Evolutionary conservation across 2,888 invertebrate species (phyloP).

Genomic region (Exephanes ischioxanthus): DNA sequence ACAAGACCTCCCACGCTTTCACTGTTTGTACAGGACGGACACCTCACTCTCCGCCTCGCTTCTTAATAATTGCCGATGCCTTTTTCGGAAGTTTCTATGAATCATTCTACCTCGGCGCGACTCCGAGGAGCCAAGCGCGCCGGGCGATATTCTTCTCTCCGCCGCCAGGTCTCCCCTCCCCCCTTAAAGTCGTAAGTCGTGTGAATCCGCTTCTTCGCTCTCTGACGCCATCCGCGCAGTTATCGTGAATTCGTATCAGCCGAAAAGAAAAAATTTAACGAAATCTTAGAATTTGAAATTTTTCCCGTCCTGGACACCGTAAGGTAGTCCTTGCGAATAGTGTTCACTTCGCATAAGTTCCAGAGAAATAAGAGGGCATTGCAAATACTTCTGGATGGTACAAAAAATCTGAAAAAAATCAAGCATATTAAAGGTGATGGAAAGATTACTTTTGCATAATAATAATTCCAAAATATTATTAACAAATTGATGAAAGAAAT

Average conservation of each 20-base stretch:
- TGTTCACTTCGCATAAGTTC: no score
- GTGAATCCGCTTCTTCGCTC: background rate
- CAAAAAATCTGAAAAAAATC: no score
- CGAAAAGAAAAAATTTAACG: background rate
- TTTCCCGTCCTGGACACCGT: background rate
- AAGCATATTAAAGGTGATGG: no score
- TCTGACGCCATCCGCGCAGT: slow-evolving; percentile 10
- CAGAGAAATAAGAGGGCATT: no score
- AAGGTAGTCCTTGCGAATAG: no score
- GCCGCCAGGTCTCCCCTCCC: background rate
- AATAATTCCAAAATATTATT: no score
- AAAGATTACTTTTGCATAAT: no score
- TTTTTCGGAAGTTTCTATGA: slow-evolving; percentile 56
- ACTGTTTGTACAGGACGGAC: slow-evolving; percentile 66
- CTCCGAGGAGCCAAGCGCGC: slow-evolving; percentile 32
- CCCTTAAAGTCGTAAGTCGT: background rate
- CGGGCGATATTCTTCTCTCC: slow-evolving; percentile 17
- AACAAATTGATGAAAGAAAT: no score
- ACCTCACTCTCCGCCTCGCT: slow-evolving; percentile 61
- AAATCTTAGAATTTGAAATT: background rate
- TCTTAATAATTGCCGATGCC: slow-evolving; percentile 63
- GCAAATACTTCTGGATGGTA: no score
- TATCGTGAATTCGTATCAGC: background rate
- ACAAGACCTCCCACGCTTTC: slow-evolving; percentile 63
- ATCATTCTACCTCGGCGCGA: slow-evolving; percentile 54